These are phyloP conservation scores for Dendrocincla fuliginosa DNA, from an alignment of 2,797 vertebrate species.

Conservation along the genomic window DNA sequence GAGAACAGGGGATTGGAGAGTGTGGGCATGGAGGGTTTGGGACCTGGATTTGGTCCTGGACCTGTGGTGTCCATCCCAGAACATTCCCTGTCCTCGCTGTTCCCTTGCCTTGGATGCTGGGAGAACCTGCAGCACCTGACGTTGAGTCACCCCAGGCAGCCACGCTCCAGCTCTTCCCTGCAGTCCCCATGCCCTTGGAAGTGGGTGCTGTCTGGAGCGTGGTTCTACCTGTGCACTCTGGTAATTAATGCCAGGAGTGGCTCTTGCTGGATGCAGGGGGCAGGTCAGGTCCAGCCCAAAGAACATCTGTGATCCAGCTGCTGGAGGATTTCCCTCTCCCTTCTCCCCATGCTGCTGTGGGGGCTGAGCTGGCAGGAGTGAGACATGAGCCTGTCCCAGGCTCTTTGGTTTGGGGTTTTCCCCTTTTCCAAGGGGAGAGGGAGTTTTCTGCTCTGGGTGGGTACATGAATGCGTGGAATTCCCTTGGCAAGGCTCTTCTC, in stretches of 20 bases:
- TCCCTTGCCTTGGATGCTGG: neutral
- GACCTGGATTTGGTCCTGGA: neutral
- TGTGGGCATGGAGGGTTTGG: neutral
- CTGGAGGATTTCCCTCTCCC: neutral
- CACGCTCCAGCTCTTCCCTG: neutral
- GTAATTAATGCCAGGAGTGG: neutral
- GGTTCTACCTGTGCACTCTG: neutral
- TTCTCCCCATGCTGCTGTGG: accelerated
- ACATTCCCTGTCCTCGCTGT: neutral
- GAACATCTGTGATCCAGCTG: neutral
- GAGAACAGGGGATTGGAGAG: accelerated
- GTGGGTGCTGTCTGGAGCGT: neutral
- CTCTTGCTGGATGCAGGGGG: neutral
- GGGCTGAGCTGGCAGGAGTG: neutral
- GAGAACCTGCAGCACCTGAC: neutral
- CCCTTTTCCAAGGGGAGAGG: neutral
- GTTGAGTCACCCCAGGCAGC: neutral
- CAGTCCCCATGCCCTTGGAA: neutral
- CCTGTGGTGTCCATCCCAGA: neutral
- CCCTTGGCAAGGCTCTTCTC: neutral
- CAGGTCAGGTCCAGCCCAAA: neutral
- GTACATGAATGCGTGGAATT: neutral
- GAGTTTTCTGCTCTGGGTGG: neutral
- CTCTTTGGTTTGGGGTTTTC: neutral
- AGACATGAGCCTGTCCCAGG: neutral